Base-by-base conservation (phyloP, 2,797 vertebrate species). In the Aratinga solstitialis region DNA sequence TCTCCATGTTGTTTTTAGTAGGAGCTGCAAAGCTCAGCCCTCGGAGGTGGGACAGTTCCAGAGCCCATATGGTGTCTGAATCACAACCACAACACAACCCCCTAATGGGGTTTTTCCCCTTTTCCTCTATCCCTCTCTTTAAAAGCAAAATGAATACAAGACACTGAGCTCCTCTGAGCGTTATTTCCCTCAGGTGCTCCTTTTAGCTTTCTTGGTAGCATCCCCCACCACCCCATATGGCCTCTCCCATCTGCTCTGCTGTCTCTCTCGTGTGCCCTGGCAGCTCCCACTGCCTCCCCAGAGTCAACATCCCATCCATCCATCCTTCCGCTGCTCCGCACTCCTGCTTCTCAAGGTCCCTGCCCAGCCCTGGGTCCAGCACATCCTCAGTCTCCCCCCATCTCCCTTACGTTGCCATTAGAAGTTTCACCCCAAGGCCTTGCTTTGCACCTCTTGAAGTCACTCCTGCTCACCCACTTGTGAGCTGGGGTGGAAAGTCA, bases 231-330 rank as follows among this genome's bases (percentile, higher is more conserved):
- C 53, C 92, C 88, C 93, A 86, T 81, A 62, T 80, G 62, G 73
- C 80, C 84, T 94, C 54, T 93, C 77, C 89, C 90, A 90, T 89
- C 94, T 94, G 93, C 86, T 88, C 45, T 87, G 73, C 42, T 3
- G 0, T 66, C 58, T 56, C 59, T 73, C 42, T 87, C 30, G 11
- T 0, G 0, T 87, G 74, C 58, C 77, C 84, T 78, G 84, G 90
- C 94, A 94, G 92, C 74, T 94, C 78, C 87, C 78, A 3, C 19
- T 71, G 89, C 87, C 65, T 90, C 71, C 38, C 38, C 3, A 9
- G 32, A 11, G 27, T 59, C 23, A 1, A 79, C 36, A 20, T 75
- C 74, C 79, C 47, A 2, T 61, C 93, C 51, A 0, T 53, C 59
- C 61, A 0, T 65, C 38, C 14, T 40, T 40, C 40, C 65, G 38